Evolutionary conservation across 1,140 invertebrate species (phyloP), one percentile per base, ranked within the genome.

Genomic region (Heliconius himera): DNA sequence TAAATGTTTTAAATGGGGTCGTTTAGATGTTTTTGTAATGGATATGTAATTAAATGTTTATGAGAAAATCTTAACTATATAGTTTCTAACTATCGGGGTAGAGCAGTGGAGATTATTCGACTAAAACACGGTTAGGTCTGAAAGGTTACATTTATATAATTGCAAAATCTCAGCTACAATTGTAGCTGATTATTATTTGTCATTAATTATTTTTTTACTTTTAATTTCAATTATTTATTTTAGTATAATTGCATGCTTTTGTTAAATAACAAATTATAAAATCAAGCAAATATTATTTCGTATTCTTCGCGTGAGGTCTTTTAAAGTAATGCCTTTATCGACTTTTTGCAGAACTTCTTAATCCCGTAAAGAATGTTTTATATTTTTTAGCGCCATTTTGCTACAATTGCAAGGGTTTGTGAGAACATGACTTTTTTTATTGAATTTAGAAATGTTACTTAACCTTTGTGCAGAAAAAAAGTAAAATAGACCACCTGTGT

Each of bases 301-400:
- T 29, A 6, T 29, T 29, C 60, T 74, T 84, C 84, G 88, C 82
- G 88, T 90, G 89, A 87, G 87, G 89, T 83, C 87, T 82, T 81
- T 83, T 81, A 78, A 74, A n/a, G 73, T 60, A 6, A 29, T 66
- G 29, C 49, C 36, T 83, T 77, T 73, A 82, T 74, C 72, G 41
- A 71, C 56, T 83, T 84, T 85, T 84, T 84, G 56, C 38, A 72
- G 33, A 26, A 79, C 76, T 46, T 0, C 13, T 46, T 88, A 88
- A 89, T 88, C 88, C 74, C 56, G 74, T 74, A 74, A 82, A 81
- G 87, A 89, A 90, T 88, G 84, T 82, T 66, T 29, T 66, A 66
- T 66, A 66, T 51, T 66, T 46, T 78, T 76, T 77, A 73, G 51
- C 60, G 77, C 66, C 60, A 78, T 81, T 85, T 81, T 77, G 79